phyloP scores from a whole-genome alignment of 2,113 vertebrate species.

The Heterocephalus glaber region DNA sequence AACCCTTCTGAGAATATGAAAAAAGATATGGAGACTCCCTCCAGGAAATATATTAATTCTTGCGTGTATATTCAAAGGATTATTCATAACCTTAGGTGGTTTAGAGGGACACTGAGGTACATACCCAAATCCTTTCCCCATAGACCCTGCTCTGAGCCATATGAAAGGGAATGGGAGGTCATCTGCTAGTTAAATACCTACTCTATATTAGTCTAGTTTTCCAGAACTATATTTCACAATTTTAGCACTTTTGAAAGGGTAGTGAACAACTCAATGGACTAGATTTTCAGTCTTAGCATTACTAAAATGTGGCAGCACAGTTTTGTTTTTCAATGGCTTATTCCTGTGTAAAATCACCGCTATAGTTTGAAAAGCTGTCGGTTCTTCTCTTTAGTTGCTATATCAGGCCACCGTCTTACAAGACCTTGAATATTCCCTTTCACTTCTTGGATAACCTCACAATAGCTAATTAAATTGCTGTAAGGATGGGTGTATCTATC shows the following conservation, averaged over 20 bases:
- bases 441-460: background rate
- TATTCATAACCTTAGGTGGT: background rate
- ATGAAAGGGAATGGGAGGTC: background rate
- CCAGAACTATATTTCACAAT: background rate
- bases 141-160: background rate
- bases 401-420: background rate
- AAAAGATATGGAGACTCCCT: background rate
- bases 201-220: background rate
- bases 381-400: background rate
- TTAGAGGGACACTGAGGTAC: background rate
- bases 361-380: background rate
- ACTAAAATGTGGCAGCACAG: background rate
- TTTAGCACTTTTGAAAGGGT: background rate
- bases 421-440: background rate
- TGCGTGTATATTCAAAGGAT: background rate
- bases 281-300: background rate
- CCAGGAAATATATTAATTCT: background rate
- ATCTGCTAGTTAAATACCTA: background rate
- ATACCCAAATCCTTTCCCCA: background rate
- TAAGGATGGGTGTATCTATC: background rate
- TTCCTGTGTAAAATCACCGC: background rate
- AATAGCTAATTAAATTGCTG: background rate
- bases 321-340: background rate
- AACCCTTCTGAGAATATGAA: conserved; percentile 12
- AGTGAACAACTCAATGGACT: background rate